Percentiles rank a stretch among this genome's conserved stretches.
phyloP scores from a whole-genome alignment of 1,140 invertebrate genomes.

The Heliconius melpomene region DNA sequence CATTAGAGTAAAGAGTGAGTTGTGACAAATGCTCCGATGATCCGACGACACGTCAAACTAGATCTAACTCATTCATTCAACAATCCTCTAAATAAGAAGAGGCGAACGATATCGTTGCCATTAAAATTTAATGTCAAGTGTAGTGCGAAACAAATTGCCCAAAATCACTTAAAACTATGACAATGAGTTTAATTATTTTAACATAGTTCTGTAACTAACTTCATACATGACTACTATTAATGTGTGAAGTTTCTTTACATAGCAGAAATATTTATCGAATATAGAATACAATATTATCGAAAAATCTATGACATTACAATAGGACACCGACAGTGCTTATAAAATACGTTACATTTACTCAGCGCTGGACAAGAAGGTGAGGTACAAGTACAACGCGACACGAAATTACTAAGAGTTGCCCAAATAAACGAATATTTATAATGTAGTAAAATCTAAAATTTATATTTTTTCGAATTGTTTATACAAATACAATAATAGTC shows the following conservation, averaged over 20 bases:
- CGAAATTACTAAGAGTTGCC: constrained; percentile 64
- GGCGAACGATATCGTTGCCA: not conserved
- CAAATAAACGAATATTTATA: constrained; percentile 68
- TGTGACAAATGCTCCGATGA: not conserved
- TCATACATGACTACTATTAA: constrained; percentile 78
- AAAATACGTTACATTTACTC: constrained; percentile 72
- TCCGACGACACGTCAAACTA: not conserved
- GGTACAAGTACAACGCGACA: constrained; percentile 66
- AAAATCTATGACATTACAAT: constrained; percentile 77
- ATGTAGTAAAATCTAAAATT: constrained; percentile 70
- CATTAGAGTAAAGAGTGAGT: not conserved
- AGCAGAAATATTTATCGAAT: constrained; percentile 79
- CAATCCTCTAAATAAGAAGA: not conserved
- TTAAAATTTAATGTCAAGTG: constrained; percentile 66
- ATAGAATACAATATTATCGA: constrained; percentile 80
- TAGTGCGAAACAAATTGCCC: constrained; percentile 76
- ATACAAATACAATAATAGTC: constrained; percentile 76
- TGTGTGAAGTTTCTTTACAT: constrained; percentile 74
- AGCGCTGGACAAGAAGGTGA: constrained; percentile 66
- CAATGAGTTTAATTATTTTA: constrained; percentile 77
- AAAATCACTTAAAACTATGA: constrained; percentile 78
- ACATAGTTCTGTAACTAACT: constrained; percentile 49
- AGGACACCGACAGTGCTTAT: constrained; percentile 76
- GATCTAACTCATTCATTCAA: not conserved
- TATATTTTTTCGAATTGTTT: constrained; percentile 73